Conservation (phyloP, 1,140 invertebrate genomes). For the Rhopalosiphum maidis region DNA sequence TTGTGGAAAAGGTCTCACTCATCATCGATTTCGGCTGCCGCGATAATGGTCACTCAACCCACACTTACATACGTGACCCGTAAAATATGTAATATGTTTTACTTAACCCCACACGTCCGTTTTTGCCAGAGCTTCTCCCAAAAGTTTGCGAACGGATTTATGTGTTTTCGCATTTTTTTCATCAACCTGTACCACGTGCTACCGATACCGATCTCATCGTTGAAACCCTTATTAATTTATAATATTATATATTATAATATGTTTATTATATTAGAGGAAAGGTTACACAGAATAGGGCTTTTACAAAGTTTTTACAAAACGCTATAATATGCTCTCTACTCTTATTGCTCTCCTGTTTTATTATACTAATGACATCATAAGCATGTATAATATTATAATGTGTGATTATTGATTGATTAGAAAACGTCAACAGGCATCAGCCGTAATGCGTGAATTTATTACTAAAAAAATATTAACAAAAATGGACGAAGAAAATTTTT, state of each 20-base stretch:
- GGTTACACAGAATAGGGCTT: background rate
- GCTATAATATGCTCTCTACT: no score
- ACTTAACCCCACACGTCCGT: background rate
- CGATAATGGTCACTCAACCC: background rate
- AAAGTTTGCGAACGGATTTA: background rate
- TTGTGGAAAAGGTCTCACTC: background rate
- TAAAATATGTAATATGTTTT: conserved; percentile 19
- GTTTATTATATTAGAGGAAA: background rate
- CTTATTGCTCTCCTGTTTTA: background rate
- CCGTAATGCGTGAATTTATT: background rate
- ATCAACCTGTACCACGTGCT: background rate
- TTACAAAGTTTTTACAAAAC: background rate
- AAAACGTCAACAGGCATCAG: background rate
- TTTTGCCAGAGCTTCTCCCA: background rate
- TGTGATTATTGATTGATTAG: background rate
- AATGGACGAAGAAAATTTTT: background rate
- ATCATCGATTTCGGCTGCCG: background rate
- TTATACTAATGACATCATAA: background rate
- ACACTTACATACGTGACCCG: background rate
- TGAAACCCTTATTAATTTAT: background rate
- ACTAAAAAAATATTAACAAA: background rate
- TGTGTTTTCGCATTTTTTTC: background rate
- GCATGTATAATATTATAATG: background rate
- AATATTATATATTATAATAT: no score
- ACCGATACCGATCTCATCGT: background rate